phyloP scores from a whole-genome alignment of 2,888 invertebrate genomes.

The Podabrus alpinus region DNA sequence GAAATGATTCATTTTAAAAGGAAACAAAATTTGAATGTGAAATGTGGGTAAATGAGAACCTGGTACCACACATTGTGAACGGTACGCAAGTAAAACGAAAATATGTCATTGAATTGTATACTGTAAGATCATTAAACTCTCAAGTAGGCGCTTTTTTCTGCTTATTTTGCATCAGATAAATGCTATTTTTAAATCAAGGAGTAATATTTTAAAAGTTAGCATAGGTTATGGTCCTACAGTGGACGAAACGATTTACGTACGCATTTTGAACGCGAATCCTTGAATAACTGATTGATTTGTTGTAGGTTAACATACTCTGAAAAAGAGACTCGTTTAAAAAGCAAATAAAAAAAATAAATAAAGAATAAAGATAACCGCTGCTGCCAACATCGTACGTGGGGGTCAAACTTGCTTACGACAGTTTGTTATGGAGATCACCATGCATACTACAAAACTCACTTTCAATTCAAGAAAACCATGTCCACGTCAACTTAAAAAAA shows the following conservation, averaged over 20 bases:
- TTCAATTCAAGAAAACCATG: background rate
- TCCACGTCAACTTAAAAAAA: background rate
- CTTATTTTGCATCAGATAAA: slow-evolving; percentile 23
- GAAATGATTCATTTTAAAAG: background rate
- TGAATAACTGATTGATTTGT: slow-evolving; percentile 37
- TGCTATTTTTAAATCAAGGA: slow-evolving; percentile 54
- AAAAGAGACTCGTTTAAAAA: slow-evolving; percentile 52
- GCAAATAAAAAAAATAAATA: slow-evolving; percentile 50
- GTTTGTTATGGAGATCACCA: background rate
- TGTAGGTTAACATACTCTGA: slow-evolving; percentile 56
- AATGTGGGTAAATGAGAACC: background rate
- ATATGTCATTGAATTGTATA: slow-evolving; percentile 6
- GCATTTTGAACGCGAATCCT: slow-evolving; percentile 4
- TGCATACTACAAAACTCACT: background rate
- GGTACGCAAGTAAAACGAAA: background rate
- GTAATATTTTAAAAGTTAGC: slow-evolving; percentile 35
- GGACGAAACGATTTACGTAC: slow-evolving; percentile 32
- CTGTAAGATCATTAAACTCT: slow-evolving; percentile 20
- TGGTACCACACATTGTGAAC: background rate
- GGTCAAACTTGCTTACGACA: slow-evolving; percentile 36
- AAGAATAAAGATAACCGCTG: slow-evolving; percentile 35
- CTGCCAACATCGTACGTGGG: slow-evolving; percentile 44
- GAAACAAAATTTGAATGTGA: background rate
- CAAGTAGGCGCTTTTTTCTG: slow-evolving; percentile 19
- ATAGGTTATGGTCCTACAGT: slow-evolving; percentile 54